These are phyloP conservation scores for Hippocampus abdominalis DNA, from an alignment of 2,113 vertebrate genomes.

Conservation along the genomic window DNA sequence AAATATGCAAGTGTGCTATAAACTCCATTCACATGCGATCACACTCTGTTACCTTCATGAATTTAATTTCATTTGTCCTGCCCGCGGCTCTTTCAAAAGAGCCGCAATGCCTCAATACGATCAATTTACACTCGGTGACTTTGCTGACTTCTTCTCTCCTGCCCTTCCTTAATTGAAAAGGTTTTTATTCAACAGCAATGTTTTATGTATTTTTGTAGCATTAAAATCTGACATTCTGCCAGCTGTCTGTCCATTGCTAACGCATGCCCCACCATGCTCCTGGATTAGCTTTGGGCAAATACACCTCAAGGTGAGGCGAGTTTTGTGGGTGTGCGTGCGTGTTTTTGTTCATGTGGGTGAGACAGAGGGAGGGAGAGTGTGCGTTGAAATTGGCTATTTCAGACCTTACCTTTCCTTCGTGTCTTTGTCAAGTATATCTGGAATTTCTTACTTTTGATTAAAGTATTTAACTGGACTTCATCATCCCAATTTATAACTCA, in stretches of 20 bases:
- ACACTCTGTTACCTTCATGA: slow-evolving; percentile 5
- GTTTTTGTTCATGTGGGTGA: slow-evolving; percentile 12
- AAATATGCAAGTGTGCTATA: slow-evolving; percentile 1
- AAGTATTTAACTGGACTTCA: slow-evolving; percentile 7
- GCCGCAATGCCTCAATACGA: slow-evolving; percentile 19
- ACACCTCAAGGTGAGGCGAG: slow-evolving; percentile 53
- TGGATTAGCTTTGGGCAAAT: slow-evolving; percentile 59
- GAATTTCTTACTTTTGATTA: slow-evolving; percentile 3
- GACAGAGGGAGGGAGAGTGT: slow-evolving; percentile 8
- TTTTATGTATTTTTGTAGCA: slow-evolving; percentile 11
- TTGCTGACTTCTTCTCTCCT: slow-evolving; percentile 17
- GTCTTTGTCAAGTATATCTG: neutral
- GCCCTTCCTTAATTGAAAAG: slow-evolving; percentile 15
- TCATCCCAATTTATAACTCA: neutral
- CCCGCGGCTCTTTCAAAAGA: slow-evolving; percentile 18
- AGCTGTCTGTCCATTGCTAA: slow-evolving; percentile 37
- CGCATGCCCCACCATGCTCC: slow-evolving; percentile 56
- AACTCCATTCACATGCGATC: slow-evolving; percentile 11
- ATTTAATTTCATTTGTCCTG: neutral
- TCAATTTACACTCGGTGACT: slow-evolving; percentile 35
- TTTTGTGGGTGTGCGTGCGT: slow-evolving; percentile 9
- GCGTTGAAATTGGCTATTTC: slow-evolving; percentile 15
- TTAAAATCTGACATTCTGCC: slow-evolving; percentile 52
- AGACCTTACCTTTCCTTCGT: slow-evolving; percentile 10
- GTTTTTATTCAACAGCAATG: slow-evolving; percentile 18